Evolutionary conservation across 2,113 vertebrate genomes (phyloP), one percentile per base, ranked within the genome.

Genomic region (Lepidothrix coronata): DNA sequence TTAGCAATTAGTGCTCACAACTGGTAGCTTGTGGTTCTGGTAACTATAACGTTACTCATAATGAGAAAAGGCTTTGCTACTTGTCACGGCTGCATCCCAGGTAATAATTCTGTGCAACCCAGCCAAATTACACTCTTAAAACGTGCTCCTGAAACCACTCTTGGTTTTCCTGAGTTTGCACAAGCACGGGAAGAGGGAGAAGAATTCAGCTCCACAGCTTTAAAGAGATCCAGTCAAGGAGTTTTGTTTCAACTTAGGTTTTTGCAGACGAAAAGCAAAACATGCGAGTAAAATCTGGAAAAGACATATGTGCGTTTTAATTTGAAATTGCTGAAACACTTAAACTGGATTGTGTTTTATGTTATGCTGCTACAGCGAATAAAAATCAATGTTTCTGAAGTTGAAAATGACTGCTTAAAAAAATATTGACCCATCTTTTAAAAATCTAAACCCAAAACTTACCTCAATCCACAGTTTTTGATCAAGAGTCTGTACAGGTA

Each of bases 381-480:
- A 62, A 94, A 89, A 72, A 59, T 49, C 92, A 43, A 6, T 7
- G 2, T 8, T 55, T 61, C 58, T 31, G 14, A 87, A 91, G 87
- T 7, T 48, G 39, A 84, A 85, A 88, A 76, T 35, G 80, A 84
- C 24, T 65, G 31, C 61, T 89, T 61, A 46, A 66, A 67, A 51
- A 73, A 85, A 73, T 54, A 88, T 12, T 57, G 39, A 57, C 12
- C 12, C 4, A 12, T 14, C 52, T 89, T 87, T 46, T 41, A 81
- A 65, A 75, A 78, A 75, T 52, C 41, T 44, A 30, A 92, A 49
- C 0, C 12, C 21, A 30, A 89, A 86, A 39, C 67, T 96, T 97
- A 99, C 99, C 98, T 99, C 99, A 85, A 99, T 94, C 30, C 98
- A 98, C 6, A 99, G 97, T 49, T 96, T 97, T 71, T 99, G 98